Evolutionary conservation across 2,888 invertebrate species (phyloP).

Genomic region (Eupithecia exiguata): DNA sequence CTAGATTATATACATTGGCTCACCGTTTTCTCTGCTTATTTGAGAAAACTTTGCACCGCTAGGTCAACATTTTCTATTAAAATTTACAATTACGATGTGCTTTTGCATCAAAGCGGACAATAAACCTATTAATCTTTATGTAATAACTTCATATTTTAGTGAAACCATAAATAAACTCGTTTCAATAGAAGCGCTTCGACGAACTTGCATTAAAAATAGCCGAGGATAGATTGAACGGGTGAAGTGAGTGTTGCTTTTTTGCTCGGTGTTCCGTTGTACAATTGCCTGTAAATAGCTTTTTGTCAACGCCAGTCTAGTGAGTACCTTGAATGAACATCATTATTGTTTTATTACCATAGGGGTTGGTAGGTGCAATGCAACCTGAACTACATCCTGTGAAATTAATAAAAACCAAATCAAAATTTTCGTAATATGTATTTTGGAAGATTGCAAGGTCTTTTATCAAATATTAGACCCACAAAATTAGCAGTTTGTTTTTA

Average conservation of each 20-base stretch:
- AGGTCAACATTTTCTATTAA: constrained; percentile 2
- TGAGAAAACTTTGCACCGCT: neutral
- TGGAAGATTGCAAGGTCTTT: neutral
- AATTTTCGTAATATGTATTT: neutral
- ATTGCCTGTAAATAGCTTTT: neutral
- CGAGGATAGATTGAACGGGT: constrained; percentile 26
- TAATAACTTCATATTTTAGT: constrained; percentile 44
- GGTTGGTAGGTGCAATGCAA: neutral
- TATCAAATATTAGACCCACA: too few relatives aligned
- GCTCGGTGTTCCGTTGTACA: constrained; percentile 21
- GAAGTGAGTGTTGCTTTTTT: constrained; percentile 7
- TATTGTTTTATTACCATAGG: neutral
- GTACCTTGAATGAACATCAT: neutral
- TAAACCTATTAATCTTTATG: constrained; percentile 41
- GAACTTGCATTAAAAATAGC: constrained; percentile 2
- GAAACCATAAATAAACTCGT: constrained; percentile 38
- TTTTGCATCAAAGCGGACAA: constrained; percentile 36
- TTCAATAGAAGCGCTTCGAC: constrained; percentile 32
- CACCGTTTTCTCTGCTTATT: neutral
- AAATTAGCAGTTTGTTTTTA: neutral
- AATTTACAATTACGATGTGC: constrained; percentile 16
- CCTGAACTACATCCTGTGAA: neutral
- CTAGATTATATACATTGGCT: neutral
- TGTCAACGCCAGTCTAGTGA: neutral
- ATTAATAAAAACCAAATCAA: neutral